phyloP scores from a whole-genome alignment of 2,797 vertebrate species.

The Malacoctenus gilli region DNA sequence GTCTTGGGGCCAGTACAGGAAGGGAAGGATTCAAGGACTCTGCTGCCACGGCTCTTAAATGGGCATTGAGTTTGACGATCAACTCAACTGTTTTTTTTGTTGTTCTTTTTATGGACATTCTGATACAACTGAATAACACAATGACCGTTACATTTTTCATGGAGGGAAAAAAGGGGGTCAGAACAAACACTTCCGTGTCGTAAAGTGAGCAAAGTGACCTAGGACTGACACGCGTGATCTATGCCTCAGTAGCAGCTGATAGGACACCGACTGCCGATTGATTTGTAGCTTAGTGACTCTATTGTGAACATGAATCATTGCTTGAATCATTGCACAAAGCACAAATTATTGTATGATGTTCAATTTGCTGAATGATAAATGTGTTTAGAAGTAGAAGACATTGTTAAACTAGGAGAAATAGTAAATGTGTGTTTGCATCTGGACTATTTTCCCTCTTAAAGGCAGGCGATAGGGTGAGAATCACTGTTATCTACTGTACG shows the following conservation, averaged over 20 bases:
- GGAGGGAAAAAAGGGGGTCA: no score
- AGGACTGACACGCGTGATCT: constrained; percentile 34
- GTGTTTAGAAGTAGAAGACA: constrained; percentile 34
- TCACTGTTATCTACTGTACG: constrained; percentile 10
- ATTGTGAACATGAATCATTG: constrained; percentile 35
- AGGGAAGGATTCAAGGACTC: constrained; percentile 16
- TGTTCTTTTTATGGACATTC: no score
- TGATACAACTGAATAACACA: no score
- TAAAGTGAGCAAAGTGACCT: no score
- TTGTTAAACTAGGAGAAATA: constrained; percentile 26
- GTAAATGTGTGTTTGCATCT: constrained; percentile 36
- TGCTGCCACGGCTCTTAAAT: no score
- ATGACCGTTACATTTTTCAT: no score
- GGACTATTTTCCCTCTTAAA: constrained; percentile 42
- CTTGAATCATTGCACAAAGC: constrained; percentile 48
- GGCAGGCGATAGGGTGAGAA: constrained; percentile 38
- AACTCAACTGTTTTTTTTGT: no score
- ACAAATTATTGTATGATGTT: constrained; percentile 41
- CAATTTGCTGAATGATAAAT: constrained; percentile 42
- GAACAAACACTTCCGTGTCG: background rate
- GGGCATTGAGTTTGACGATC: no score
- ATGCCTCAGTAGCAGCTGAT: constrained; percentile 35
- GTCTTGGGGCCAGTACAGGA: constrained; percentile 6
- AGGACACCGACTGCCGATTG: constrained; percentile 45
- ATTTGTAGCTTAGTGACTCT: constrained; percentile 51